Conservation (phyloP, 2,888 invertebrate genomes). For the Diadegma fenestrale region DNA sequence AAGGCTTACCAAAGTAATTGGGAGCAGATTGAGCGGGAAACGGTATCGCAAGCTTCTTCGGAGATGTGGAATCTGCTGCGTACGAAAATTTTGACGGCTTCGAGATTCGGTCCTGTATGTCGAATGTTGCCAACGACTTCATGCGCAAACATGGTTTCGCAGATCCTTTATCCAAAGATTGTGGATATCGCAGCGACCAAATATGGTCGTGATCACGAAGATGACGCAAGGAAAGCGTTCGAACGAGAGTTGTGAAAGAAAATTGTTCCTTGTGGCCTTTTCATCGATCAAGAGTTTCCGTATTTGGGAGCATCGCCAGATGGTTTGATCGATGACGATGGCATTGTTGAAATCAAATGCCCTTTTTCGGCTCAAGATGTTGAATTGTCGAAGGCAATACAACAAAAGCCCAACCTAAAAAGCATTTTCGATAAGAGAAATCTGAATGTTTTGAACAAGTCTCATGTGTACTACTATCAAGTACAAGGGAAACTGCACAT, state of each 20-base stretch:
- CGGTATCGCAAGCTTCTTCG: slow-evolving; percentile 58
- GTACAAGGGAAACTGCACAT: slow-evolving; percentile 72
- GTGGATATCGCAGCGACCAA: slow-evolving; percentile 54
- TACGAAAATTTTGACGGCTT: slow-evolving; percentile 64
- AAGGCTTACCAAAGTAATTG: slow-evolving; percentile 10
- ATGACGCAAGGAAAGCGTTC: slow-evolving; percentile 50
- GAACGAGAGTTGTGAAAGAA: slow-evolving; percentile 38
- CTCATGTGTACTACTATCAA: slow-evolving; percentile 66
- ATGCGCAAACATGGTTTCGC: slow-evolving; percentile 55
- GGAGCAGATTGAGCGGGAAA: slow-evolving; percentile 41
- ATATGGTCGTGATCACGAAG: slow-evolving; percentile 68
- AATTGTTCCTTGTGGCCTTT: slow-evolving; percentile 72
- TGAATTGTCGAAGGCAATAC: not conserved
- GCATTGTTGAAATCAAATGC: slow-evolving; percentile 73
- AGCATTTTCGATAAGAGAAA: slow-evolving; percentile 9
- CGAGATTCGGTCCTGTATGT: slow-evolving; percentile 66
- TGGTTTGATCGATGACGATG: slow-evolving; percentile 69
- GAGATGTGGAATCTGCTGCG: slow-evolving; percentile 53
- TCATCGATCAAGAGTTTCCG: slow-evolving; percentile 69
- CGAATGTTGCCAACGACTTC: slow-evolving; percentile 57
- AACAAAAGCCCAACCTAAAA: slow-evolving; percentile 2
- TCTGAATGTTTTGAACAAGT: not conserved
- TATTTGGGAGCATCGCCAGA: slow-evolving; percentile 73
- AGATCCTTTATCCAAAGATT: slow-evolving; percentile 58
- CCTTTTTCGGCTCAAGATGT: slow-evolving; percentile 62